A percentile compares a stretch with the other conserved stretches of the same genome.
Conservation (phyloP, 2,113 vertebrate species). For the Malurus elegans region DNA sequence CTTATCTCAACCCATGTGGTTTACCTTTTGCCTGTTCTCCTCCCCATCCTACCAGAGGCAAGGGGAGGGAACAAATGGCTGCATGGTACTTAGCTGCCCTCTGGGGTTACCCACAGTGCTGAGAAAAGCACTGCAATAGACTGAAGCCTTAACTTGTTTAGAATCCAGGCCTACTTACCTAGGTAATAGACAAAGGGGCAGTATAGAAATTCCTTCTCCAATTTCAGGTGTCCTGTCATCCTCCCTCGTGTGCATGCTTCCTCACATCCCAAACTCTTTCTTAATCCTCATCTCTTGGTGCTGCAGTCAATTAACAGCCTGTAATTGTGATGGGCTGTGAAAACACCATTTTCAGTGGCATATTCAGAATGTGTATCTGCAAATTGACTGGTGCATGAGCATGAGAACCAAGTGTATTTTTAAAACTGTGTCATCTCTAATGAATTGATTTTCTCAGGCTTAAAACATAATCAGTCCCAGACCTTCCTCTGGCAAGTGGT, state of each 20-base stretch:
- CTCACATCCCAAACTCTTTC: neutral
- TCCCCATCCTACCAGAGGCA: neutral
- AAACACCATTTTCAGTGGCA: neutral
- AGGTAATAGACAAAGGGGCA: neutral
- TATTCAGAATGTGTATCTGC: neutral
- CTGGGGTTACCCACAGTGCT: neutral
- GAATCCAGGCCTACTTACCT: neutral
- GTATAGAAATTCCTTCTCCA: neutral
- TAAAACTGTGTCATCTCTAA: neutral
- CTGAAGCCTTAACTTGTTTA: neutral
- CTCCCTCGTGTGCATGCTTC: neutral
- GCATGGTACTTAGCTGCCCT: neutral
- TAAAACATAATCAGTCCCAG: neutral
- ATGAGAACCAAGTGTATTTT: neutral
- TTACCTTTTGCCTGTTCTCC: neutral
- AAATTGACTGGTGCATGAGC: neutral
- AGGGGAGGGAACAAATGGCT: neutral
- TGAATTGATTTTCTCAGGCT: neutral
- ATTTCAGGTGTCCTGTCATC: neutral
- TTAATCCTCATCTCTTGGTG: neutral
- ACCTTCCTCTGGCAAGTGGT: neutral
- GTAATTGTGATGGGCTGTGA: neutral
- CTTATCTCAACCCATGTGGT: neutral
- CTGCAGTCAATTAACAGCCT: neutral
- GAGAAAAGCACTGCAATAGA: neutral